Conservation (phyloP, 30 jellyfish, hydroid and myxozoan genomes). For the Hydractinia echinata region DNA sequence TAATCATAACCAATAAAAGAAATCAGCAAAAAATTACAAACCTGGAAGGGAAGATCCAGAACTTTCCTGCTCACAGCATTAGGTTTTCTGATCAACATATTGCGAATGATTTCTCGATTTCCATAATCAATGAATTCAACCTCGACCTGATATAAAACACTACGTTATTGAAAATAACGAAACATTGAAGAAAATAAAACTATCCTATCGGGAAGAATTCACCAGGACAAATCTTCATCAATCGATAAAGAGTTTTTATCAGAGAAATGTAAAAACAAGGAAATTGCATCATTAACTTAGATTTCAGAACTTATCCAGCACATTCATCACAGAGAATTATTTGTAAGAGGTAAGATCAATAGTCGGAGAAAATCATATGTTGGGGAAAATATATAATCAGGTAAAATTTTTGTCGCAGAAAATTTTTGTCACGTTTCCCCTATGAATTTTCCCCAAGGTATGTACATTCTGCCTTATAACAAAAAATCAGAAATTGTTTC, state of each 20-base stretch:
- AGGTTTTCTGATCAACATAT: conserved; percentile 44
- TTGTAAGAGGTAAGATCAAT: not conserved
- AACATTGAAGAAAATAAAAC: not conserved
- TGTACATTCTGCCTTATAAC: not conserved
- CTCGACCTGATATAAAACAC: conserved; percentile 50
- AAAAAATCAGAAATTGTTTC: not conserved
- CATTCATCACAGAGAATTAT: not conserved
- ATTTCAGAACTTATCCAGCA: no score
- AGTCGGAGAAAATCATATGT: not conserved
- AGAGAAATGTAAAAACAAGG: no score
- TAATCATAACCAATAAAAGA: not conserved
- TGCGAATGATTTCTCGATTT: conserved; percentile 41
- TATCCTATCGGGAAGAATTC: not conserved
- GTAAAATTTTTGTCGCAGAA: no score
- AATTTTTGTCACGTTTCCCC: not conserved
- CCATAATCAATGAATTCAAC: conserved; percentile 81
- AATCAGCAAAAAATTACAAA: conserved; percentile 4
- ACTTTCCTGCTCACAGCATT: conserved; percentile 51
- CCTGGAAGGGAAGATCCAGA: conserved; percentile 73
- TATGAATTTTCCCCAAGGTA: not conserved
- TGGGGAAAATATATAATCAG: not conserved
- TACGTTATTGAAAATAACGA: not conserved
- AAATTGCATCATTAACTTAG: no score
- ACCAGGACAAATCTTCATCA: no score
- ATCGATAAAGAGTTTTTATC: no score